Evolutionary conservation across 2,888 invertebrate species (phyloP), one percentile per base, ranked within the genome.

Genomic region (Sialis fuliginosa): DNA sequence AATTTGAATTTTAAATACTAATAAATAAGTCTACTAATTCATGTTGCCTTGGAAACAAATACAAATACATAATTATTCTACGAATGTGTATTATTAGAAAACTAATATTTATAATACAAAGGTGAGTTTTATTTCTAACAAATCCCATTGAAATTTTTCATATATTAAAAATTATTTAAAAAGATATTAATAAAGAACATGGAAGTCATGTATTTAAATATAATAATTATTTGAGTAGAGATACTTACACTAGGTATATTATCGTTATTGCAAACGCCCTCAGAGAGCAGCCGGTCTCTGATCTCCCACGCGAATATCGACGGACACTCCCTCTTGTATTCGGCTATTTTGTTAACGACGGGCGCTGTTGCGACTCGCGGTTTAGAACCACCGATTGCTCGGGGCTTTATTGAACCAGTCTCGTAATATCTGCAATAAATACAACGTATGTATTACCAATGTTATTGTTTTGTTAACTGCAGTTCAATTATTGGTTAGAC

Each of bases 241-340:
- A n/a, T n/a, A 91, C 93, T 91, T 71, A 95, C 95, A 68, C 92
- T 92, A 56, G 95, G 95, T 61, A 95, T 93, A 68, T 93, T 96
- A 70, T 96, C 96, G 69, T 89, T 90, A 69, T 89, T 92, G 77
- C 96, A 96, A 57, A 92, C 87, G 57, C 87, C 89, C 63, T 96
- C 96, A 49, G 87, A 83, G 48, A 96, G 75, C 57, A 96, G 77
- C 61, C 93, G 79, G 62, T 96, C 96, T 46, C 95, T 72, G 63
- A 96, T 96, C 72, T 96, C 96, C 96, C 96, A 96, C 44, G 96
- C 95, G 71, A 96, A 96, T 67, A 96, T 96, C 57, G 92, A 92
- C 34, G 95, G 95, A 66, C 95, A 95, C 66, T 96, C 95, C 46
- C 93, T 72, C 70, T 96, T 96, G 77, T 92, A 96, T 64, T 90